Percentiles rank a stretch among this genome's conserved stretches.
Evolutionary conservation across 2,888 invertebrate genomes (phyloP).

Genomic region (Platycnemis pennipes): DNA sequence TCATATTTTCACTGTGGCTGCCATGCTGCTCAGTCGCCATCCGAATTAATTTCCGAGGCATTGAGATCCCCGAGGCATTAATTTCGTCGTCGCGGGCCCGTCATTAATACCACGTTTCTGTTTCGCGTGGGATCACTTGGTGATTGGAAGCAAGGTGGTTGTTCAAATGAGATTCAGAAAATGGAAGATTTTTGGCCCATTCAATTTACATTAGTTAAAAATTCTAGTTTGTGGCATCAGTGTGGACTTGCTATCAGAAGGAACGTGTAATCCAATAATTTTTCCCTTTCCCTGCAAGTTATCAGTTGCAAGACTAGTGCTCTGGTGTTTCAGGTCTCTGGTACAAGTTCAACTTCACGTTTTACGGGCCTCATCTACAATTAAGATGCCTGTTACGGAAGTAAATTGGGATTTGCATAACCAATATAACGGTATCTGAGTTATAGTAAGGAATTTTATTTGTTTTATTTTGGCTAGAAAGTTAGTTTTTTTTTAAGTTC

Average conservation of each 20-base stretch:
- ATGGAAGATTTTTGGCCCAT: not conserved
- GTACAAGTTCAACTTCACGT: not conserved
- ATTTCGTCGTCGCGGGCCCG: not conserved
- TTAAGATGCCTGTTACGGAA: no score
- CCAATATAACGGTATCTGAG: no score
- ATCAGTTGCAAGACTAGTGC: no score
- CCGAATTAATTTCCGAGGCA: conserved; percentile 10
- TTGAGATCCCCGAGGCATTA: not conserved
- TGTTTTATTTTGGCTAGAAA: no score
- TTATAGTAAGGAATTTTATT: no score
- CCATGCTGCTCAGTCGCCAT: not conserved
- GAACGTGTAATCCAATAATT: no score
- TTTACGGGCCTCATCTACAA: not conserved
- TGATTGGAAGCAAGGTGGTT: not conserved
- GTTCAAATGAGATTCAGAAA: not conserved
- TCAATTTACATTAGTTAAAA: not conserved
- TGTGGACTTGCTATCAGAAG: no score
- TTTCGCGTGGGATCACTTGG: not conserved
- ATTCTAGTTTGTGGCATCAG: not conserved
- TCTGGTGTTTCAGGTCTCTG: no score
- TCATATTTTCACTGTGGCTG: not conserved
- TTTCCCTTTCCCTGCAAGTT: no score
- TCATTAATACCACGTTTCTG: not conserved
- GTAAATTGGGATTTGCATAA: no score
- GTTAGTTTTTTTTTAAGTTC: no score